Base-by-base conservation (phyloP, 2,113 vertebrate genomes). In the Trinectes maculatus region DNA sequence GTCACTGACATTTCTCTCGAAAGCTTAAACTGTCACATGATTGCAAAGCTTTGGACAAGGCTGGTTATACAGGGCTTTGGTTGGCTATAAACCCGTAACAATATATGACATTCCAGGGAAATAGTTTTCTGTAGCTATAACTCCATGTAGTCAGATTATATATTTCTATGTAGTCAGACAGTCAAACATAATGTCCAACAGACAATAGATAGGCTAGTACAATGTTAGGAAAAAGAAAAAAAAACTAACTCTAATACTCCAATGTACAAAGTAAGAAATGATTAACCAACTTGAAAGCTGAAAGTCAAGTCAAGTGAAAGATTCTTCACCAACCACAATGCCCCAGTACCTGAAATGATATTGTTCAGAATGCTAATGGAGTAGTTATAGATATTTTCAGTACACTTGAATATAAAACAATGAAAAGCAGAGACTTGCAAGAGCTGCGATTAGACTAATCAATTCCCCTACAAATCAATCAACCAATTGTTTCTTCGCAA, bases 21-120 rank as follows among this genome's bases (percentile, higher is more conserved):
- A 70, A 77, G 82, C 77, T 85, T 74, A 89, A 12, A 7, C 54
- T 1, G 29, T 87, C 89, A 84, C 85, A 85, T 89, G 85, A 77
- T 70, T 7, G 46, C 25, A 40, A 66, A 59, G 56, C 56, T 75
- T 55, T 62, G 51, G 68, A 48, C 19, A 13, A 26, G 29, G 28
- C 49, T 42, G 26, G 12, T 29, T 12, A 10, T 68, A 13, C 28
- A 39, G 36, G 54, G 31, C 22, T 52, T 33, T 62, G 12, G 18
- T 57, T 60, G 18, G 8, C 19, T 70, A 2, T 13, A 24, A 43
- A 56, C 26, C 26, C 46, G 16, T 47, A 28, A 22, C 48, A 56
- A 31, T 4, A 24, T 29, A 3, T 47, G 3, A 34, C 15, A 57
- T n/a, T 43, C 13, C 6, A 43, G 10, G 46, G 8, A 53, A 43